A percentile compares a stretch with the other conserved stretches of the same genome.
Conservation (phyloP, 2,797 vertebrate genomes). For the Mus minutoides region DNA sequence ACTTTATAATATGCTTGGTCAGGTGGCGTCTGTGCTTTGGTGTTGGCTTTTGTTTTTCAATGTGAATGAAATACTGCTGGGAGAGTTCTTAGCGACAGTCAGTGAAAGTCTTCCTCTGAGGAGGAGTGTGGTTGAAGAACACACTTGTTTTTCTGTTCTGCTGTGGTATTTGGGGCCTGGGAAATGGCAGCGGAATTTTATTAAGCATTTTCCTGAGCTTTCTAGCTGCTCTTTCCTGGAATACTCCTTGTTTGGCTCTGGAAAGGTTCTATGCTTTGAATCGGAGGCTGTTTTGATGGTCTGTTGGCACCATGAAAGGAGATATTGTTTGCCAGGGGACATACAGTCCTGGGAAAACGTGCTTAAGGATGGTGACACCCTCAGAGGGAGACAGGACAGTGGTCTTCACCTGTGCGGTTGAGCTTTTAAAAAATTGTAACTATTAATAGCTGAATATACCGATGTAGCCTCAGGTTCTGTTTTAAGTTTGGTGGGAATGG, state of each 20-base stretch:
- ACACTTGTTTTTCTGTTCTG: conserved; percentile 30
- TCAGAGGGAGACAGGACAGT: not conserved
- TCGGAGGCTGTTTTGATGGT: not conserved
- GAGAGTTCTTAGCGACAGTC: conserved; percentile 18
- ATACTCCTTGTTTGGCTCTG: conserved; percentile 48
- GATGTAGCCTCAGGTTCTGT: not conserved
- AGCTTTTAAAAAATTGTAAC: not conserved
- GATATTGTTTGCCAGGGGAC: conserved; percentile 55
- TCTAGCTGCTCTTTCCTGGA: conserved; percentile 68
- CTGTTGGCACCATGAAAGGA: conserved; percentile 49
- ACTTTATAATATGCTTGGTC: not conserved
- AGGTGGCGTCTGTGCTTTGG: not conserved
- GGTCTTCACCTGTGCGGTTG: not conserved
- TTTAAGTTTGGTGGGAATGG: not conserved
- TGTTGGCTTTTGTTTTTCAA: not conserved
- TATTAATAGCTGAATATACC: conserved; percentile 41
- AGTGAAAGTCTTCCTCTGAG: not conserved
- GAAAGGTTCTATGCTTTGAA: conserved; percentile 23
- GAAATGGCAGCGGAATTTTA: conserved; percentile 64
- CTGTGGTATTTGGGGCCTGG: conserved; percentile 54
- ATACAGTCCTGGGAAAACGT: conserved; percentile 25
- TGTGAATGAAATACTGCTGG: conserved; percentile 7
- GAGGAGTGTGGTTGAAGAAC: not conserved
- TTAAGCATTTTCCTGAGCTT: conserved; percentile 71
- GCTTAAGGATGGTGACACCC: conserved; percentile 20